Evolutionary conservation across 2,113 vertebrate species (phyloP), one percentile per base, ranked within the genome.

Genomic region (Thinocorus orbignyianus): DNA sequence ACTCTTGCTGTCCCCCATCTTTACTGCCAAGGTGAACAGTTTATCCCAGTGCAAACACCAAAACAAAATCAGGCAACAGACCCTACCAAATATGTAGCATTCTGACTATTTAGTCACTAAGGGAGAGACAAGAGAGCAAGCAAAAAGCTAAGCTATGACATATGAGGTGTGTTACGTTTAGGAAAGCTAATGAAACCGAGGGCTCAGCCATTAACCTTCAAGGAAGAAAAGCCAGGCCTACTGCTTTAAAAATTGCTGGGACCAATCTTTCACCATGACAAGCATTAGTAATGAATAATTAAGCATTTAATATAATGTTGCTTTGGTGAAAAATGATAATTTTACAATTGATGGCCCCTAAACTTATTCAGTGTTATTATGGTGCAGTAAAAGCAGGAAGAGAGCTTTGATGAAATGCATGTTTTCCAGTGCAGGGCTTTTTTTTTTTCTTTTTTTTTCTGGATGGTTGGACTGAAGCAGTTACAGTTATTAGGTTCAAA

Each of bases 231-330:
- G 97, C 97, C 92, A 97, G 95, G 97, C 97, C 98, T 97, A 97
- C 98, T 98, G 97, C 98, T 98, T 98, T 98, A 98, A 97, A 98
- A 98, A 98, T 98, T 97, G 97, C 98, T 97, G 65, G 96, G 97
- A 97, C 97, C 97, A 98, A 98, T 99, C 98, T 98, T 99, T 99
- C 99, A 99, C 97, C 93, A 97, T 98, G 99, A 98, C 99, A 99
- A 95, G 97, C 98, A 98, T 98, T 98, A 98, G 98, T 98, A 97
- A 99, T 99, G 98, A 99, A 99, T 99, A 99, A 99, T 99, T 99
- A 99, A 99, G 98, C 98, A 98, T 98, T 98, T 99, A 98, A 99
- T 99, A 99, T 98, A 98, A 99, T 97, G 98, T 98, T 98, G 98
- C 98, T 95, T 98, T 96, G 94, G 97, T 98, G 97, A 98, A 98